Evolutionary conservation across 2,113 vertebrate genomes (phyloP), one percentile per base, ranked within the genome.

Genomic region (Argyrosomus japonicus): DNA sequence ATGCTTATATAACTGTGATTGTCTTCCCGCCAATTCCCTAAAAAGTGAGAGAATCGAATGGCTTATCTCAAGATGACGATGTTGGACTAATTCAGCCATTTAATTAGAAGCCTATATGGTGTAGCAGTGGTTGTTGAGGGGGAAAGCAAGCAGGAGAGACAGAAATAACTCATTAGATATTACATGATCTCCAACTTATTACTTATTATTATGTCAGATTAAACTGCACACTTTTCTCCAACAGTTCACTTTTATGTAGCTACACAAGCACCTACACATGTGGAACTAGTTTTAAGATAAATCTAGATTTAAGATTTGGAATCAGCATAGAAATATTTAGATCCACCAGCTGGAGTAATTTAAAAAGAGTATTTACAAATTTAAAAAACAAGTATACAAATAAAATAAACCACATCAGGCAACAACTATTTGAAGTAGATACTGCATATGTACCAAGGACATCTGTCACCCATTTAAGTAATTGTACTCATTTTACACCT

Each of bases 71-170:
- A 82, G 70, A 72, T 77, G 75, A 90, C 77, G 79, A 80, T 79
- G 78, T 85, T 77, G 70, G 47, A 82, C 77, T 77, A 87, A 92
- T 90, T 90, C 85, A 88, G 67, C 81, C 84, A 83, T 91, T 83
- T 90, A 93, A 93, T 92, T 85, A 83, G 75, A 83, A 68, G n/a
- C 21, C 12, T 83, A 62, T 76, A 51, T 51, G 51, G 48, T 69
- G 79, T 47, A 58, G 67, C 40, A 21, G 12, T 73, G 14, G 51
- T 58, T 83, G 75, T 6, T 62, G 40, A 3, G 18, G 50, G 13
- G 15, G 19, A 54, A 62, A 50, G n/a, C 18, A 50, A 54, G 67
- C 4, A 53, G 56, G 73, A 70, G 62, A 72, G 45, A 51, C 17
- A 53, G 53, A 84, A 75, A 72, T 0, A 62, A 62, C 61, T 71